phyloP scores from a whole-genome alignment of 2,888 invertebrate species.

The Pegoplata infirma region DNA sequence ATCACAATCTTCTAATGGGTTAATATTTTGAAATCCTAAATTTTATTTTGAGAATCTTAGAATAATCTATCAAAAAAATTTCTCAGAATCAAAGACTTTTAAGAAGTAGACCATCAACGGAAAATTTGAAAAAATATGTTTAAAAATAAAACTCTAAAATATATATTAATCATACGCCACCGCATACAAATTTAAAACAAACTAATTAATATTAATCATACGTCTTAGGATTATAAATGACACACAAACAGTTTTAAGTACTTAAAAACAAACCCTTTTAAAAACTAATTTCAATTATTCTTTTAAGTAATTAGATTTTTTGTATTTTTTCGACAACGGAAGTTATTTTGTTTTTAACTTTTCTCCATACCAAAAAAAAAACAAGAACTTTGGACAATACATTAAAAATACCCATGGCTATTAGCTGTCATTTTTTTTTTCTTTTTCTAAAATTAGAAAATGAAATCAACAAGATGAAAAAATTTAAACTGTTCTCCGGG shows the following conservation, averaged over 20 bases:
- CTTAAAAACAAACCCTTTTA: background rate
- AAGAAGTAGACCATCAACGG: no score
- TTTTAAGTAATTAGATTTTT: background rate
- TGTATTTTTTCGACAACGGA: background rate
- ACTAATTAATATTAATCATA: conserved; percentile 11
- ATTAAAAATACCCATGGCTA: background rate
- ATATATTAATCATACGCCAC: background rate
- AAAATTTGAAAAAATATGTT: no score
- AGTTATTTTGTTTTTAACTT: background rate
- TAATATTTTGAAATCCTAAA: no score
- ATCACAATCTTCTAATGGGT: no score
- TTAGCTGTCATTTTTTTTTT: background rate
- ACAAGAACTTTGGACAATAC: background rate
- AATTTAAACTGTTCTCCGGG: background rate
- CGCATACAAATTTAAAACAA: background rate
- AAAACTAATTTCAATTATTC: background rate
- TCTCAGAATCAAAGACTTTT: no score
- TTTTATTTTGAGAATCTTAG: no score
- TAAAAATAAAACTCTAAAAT: background rate
- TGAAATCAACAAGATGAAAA: background rate
- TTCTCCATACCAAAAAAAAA: background rate
- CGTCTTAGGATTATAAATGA: background rate
- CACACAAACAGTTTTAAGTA: background rate
- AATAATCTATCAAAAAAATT: no score
- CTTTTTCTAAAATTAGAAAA: background rate